Conservation (phyloP, 2,113 vertebrate species). For the Perca flavescens region DNA sequence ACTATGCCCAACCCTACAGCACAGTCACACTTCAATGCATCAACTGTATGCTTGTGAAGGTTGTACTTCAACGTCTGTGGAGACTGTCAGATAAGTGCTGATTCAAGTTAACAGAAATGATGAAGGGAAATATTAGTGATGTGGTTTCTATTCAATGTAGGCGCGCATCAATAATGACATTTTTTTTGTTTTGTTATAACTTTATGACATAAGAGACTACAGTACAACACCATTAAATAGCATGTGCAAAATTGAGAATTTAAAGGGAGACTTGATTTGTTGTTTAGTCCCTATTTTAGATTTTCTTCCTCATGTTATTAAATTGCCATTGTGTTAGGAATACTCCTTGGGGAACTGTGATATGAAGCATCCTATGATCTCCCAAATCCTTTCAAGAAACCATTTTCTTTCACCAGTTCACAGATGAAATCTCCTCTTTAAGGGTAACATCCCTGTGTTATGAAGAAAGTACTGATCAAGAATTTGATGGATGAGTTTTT, state of each 20-base stretch:
- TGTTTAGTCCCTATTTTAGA: background rate
- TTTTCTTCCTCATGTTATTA: background rate
- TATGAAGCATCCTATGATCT: background rate
- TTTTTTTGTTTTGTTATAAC: background rate
- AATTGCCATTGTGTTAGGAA: background rate
- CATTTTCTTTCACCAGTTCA: background rate
- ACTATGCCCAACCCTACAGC: background rate
- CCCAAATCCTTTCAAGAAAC: background rate
- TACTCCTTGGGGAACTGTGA: background rate
- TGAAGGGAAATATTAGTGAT: background rate
- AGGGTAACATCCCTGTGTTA: background rate
- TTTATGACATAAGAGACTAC: background rate
- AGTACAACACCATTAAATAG: background rate
- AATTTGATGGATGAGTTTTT: background rate
- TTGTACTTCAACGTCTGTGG: background rate
- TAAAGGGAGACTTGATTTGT: background rate
- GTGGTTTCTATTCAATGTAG: background rate
- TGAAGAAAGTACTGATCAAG: background rate
- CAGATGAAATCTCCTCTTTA: background rate
- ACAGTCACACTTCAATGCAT: background rate
- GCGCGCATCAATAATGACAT: background rate
- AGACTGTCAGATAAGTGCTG: background rate
- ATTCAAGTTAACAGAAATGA: background rate
- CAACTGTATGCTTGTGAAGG: background rate
- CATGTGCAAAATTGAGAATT: background rate